These are phyloP conservation scores for Ranitomeya imitator DNA, from an alignment of 2,113 vertebrate genomes.

Conservation along the genomic window DNA sequence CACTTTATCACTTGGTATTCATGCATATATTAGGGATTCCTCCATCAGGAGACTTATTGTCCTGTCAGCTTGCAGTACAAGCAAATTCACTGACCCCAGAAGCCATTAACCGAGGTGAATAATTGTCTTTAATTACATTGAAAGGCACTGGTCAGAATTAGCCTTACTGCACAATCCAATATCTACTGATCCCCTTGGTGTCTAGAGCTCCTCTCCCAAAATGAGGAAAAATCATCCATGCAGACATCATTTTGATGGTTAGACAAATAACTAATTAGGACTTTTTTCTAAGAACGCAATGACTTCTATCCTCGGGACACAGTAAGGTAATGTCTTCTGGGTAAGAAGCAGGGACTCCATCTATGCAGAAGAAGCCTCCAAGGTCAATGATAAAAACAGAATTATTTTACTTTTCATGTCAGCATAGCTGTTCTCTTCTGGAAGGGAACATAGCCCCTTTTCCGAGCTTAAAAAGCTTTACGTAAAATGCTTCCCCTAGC, in stretches of 20 bases:
- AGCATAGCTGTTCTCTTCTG: constrained; percentile 14
- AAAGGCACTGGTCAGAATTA: constrained; percentile 5
- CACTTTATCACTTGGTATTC: not conserved
- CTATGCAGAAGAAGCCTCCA: not conserved
- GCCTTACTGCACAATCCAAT: not conserved
- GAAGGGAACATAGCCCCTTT: constrained; percentile 3
- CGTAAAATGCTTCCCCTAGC: constrained; percentile 8
- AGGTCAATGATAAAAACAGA: not conserved
- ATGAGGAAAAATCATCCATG: not conserved
- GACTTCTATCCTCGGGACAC: not conserved
- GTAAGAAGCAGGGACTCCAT: not conserved
- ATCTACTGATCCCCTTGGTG: not conserved
- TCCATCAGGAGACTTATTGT: not conserved
- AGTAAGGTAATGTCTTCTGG: not conserved
- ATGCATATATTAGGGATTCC: not conserved
- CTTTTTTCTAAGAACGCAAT: too few species aligned
- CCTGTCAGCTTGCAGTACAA: not conserved
- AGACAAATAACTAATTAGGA: too few species aligned
- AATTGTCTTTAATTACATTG: not conserved
- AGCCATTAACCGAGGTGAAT: constrained; percentile 16
- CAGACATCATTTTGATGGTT: not conserved
- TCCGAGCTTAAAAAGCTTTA: constrained; percentile 18
- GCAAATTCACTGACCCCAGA: not conserved
- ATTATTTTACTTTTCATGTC: constrained; percentile 5
- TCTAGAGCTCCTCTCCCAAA: not conserved